These are phyloP conservation scores for Anoplius nigerrimus DNA, from an alignment of 2,888 invertebrate species.

Conservation along the genomic window DNA sequence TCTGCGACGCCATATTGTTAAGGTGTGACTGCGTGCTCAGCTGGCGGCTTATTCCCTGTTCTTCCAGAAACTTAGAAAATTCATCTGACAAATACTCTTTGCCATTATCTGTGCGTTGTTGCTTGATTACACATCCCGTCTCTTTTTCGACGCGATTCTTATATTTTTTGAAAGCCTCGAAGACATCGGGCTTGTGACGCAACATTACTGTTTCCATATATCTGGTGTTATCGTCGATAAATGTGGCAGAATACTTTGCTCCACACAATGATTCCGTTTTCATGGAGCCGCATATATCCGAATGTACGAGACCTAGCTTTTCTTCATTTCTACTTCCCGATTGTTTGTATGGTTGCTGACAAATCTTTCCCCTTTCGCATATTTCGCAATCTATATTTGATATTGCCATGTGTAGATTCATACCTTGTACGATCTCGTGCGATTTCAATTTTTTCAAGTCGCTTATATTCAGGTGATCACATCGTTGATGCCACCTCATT, in stretches of 20 bases:
- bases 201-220: constrained; percentile 42
- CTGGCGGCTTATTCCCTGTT: constrained; percentile 46
- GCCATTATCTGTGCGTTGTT: constrained; percentile 46
- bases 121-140: constrained; percentile 41
- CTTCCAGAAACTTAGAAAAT: constrained; percentile 38
- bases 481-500: constrained; percentile 30
- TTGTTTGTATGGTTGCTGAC: constrained; percentile 29
- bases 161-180: constrained; percentile 43
- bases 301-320: constrained; percentile 32
- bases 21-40: constrained; percentile 49
- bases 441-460: constrained; percentile 31
- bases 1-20: constrained; percentile 61
- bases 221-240: constrained; percentile 52
- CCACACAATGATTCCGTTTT: constrained; percentile 39
- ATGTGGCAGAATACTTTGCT: constrained; percentile 48
- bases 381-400: constrained; percentile 20
- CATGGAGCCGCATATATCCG: constrained; percentile 48
- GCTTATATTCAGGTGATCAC: constrained; percentile 38
- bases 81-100: constrained; percentile 35
- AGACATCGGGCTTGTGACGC: constrained; percentile 41
- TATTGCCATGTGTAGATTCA: constrained; percentile 12
- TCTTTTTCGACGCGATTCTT: constrained; percentile 45
- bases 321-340: not conserved
- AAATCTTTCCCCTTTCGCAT: constrained; percentile 33
- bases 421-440: constrained; percentile 25